Conservation (phyloP, 2,888 invertebrate species). For the Drosophila fulvimacula region DNA sequence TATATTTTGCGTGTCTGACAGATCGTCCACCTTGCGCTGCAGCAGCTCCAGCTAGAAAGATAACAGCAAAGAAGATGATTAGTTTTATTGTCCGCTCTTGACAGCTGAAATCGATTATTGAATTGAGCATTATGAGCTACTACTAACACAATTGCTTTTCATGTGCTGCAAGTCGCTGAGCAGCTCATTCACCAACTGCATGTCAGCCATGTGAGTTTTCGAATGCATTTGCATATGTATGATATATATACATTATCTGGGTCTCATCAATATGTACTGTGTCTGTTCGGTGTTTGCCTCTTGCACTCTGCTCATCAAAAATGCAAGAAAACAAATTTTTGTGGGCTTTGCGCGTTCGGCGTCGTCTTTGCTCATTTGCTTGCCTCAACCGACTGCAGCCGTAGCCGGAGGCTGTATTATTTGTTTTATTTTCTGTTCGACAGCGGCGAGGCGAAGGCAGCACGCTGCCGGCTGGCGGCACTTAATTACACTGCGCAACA, state of each 20-base stretch:
- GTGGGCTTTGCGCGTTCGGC: slow-evolving; percentile 31
- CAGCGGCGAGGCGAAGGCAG: slow-evolving; percentile 29
- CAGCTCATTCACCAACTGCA: slow-evolving; percentile 82
- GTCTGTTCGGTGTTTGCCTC: background rate
- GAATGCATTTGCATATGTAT: slow-evolving; percentile 82
- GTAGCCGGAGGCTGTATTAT: slow-evolving; percentile 47
- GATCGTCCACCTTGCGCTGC: slow-evolving; percentile 95
- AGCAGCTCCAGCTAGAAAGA: slow-evolving; percentile 92
- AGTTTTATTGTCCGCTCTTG: background rate
- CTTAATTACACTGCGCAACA: slow-evolving; percentile 73
- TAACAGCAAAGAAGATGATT: background rate
- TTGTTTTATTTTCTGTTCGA: slow-evolving; percentile 46
- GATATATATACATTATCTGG: slow-evolving; percentile 60
- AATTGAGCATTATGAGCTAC: slow-evolving; percentile 51
- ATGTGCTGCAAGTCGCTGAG: slow-evolving; percentile 83
- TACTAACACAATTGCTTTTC: slow-evolving; percentile 84
- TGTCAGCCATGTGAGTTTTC: slow-evolving; percentile 84
- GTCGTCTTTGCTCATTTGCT: slow-evolving; percentile 71
- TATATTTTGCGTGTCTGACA: slow-evolving; percentile 94
- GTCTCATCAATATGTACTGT: slow-evolving; percentile 10
- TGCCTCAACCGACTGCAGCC: slow-evolving; percentile 61
- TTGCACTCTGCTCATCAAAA: slow-evolving; percentile 36
- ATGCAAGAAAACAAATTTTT: slow-evolving; percentile 43
- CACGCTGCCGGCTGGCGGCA: slow-evolving; percentile 38
- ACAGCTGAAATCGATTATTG: background rate